Percentiles rank a stretch among this genome's conserved stretches.
Evolutionary conservation across 2,113 vertebrate genomes (phyloP).

Genomic region (Carassius gibelio): DNA sequence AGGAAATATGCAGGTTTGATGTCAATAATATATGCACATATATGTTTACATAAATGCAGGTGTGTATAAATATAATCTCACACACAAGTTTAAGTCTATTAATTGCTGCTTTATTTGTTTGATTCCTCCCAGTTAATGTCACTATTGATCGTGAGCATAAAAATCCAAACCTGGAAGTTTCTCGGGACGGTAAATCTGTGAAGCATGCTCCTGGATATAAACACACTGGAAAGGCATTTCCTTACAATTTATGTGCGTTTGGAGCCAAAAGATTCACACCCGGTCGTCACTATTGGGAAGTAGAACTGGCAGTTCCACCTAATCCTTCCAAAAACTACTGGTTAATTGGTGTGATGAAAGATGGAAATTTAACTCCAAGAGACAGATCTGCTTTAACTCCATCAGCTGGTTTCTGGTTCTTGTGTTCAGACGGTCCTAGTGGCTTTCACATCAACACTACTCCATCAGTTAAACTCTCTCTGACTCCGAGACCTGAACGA

Average conservation of each 20-base stretch:
- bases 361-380: no score
- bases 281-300: constrained; percentile 38
- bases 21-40: not conserved
- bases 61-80: not conserved
- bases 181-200: rapidly evolving
- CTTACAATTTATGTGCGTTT: constrained; percentile 52
- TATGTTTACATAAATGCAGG: no score
- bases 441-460: constrained; percentile 50
- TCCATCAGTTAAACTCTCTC: not conserved
- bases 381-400: no score
- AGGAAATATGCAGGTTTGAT: not conserved
- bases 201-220: rapidly evolving
- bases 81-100: not conserved
- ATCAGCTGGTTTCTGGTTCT: constrained; percentile 35
- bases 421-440: constrained; percentile 51
- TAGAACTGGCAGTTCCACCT: no score
- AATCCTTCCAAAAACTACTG: no score
- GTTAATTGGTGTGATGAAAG: no score
- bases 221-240: constrained; percentile 14
- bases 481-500: not conserved
- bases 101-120: not conserved
- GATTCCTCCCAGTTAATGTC: constrained; percentile 60
- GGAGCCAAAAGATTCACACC: constrained; percentile 52
- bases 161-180: not conserved
- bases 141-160: not conserved